A percentile compares a stretch with the other conserved stretches of the same genome.
Evolutionary conservation across 2,888 invertebrate species (phyloP).

Genomic region (Andrena hattorfiana): DNA sequence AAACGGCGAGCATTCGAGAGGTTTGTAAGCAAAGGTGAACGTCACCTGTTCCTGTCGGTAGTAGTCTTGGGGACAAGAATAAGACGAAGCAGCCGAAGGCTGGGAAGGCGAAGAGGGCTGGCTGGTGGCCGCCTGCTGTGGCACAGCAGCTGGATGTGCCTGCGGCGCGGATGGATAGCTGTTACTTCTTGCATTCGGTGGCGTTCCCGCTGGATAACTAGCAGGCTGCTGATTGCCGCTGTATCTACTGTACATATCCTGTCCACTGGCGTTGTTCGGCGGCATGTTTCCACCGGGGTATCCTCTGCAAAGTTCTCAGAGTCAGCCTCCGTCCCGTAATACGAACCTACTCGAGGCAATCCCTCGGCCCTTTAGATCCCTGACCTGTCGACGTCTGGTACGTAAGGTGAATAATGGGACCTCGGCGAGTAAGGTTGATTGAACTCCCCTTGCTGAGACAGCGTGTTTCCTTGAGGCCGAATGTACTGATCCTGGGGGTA

Average conservation of each 20-base stretch:
- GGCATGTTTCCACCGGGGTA: conserved; percentile 83
- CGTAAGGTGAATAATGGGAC: conserved; percentile 85
- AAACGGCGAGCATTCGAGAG: neutral
- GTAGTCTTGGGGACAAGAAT: conserved; percentile 85
- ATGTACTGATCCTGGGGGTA: conserved; percentile 85
- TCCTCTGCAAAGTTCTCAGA: conserved; percentile 75
- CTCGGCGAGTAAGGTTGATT: conserved; percentile 85
- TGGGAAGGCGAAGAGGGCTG: conserved; percentile 92
- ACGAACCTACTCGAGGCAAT: neutral
- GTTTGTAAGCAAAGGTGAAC: neutral
- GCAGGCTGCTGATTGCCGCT: conserved; percentile 81
- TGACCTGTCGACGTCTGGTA: conserved; percentile 83
- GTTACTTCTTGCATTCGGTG: conserved; percentile 80
- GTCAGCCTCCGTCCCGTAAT: neutral
- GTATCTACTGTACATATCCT: conserved; percentile 84
- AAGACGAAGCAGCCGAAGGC: conserved; percentile 87
- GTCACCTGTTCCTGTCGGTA: conserved; percentile 88
- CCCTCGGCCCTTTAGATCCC: neutral
- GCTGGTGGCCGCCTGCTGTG: conserved; percentile 90
- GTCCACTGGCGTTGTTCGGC: conserved; percentile 81
- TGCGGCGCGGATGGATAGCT: conserved; percentile 87
- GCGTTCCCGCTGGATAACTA: conserved; percentile 78
- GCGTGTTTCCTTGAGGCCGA: conserved; percentile 81
- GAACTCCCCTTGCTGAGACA: conserved; percentile 84
- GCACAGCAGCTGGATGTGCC: conserved; percentile 85